Percentiles rank a stretch among this genome's conserved stretches.
These are phyloP conservation scores for Naso thynnoides DNA, from an alignment of 2,797 vertebrate genomes.

Conservation along the genomic window DNA sequence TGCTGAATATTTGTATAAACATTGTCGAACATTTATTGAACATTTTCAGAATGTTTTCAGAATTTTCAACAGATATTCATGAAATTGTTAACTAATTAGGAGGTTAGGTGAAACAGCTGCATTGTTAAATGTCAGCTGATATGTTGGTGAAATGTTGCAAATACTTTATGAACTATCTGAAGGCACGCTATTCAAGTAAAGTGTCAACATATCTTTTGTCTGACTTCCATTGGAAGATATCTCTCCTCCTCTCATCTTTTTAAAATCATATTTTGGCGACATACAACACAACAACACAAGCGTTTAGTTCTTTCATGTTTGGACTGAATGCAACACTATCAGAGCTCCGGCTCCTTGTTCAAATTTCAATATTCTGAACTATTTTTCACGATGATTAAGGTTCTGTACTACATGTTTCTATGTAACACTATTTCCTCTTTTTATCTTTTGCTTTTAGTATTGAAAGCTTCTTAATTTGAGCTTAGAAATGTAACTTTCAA, in stretches of 20 bases:
- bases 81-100: too few species aligned
- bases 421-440: not conserved
- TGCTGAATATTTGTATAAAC: too few species aligned
- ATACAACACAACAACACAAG: conserved; percentile 14
- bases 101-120: too few species aligned
- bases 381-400: conserved; percentile 4
- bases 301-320: conserved; percentile 11
- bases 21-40: too few species aligned
- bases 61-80: too few species aligned
- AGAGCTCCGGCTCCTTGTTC: not conserved
- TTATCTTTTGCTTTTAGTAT: not conserved
- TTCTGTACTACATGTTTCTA: not conserved
- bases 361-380: not conserved
- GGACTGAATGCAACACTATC: not conserved
- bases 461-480: not conserved
- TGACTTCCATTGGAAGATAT: conserved; percentile 7
- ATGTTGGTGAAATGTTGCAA: too few species aligned
- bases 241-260: conserved; percentile 4
- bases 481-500: conserved; percentile 4
- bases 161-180: too few species aligned
- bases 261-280: conserved; percentile 8
- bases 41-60: too few species aligned
- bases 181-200: too few species aligned
- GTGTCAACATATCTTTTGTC: too few species aligned
- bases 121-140: too few species aligned